Conservation (phyloP, 2,888 invertebrate species). For the Thysanoteuthis rhombus region DNA sequence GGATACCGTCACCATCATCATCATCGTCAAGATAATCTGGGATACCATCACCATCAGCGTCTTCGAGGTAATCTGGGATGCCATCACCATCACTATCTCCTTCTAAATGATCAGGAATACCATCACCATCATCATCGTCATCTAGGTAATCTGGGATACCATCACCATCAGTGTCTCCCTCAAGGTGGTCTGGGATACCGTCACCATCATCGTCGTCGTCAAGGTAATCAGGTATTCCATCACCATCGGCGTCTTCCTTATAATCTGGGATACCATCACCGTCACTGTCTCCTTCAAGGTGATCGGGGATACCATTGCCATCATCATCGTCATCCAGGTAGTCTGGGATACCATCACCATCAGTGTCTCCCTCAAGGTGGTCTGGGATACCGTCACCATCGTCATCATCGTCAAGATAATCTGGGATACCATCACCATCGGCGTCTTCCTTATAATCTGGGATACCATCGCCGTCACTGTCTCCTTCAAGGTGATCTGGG, state of each 20-base stretch:
- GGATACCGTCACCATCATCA: conserved; percentile 41
- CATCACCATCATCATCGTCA: conserved; percentile 44
- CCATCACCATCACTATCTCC: conserved; percentile 48
- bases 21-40: conserved; percentile 49
- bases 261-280: conserved; percentile 51
- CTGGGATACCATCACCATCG: conserved; percentile 58
- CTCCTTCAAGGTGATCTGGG: conserved; percentile 51
- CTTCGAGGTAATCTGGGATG: conserved; percentile 46
- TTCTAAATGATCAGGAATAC: conserved; percentile 34
- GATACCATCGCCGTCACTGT: conserved; percentile 54
- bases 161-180: conserved; percentile 40
- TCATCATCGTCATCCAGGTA: conserved; percentile 48
- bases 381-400: conserved; percentile 57
- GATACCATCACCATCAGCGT: conserved; percentile 51
- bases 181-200: conserved; percentile 48
- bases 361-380: conserved; percentile 54
- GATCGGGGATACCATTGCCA: conserved; percentile 47
- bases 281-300: conserved; percentile 43
- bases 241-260: conserved; percentile 46
- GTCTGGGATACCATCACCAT: conserved; percentile 59
- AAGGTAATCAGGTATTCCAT: conserved; percentile 47
- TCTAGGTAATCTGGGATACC: conserved; percentile 44
- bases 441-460: conserved; percentile 52
- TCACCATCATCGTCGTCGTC: conserved; percentile 47
- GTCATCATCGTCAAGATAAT: conserved; percentile 43